Evolutionary conservation across 2,888 invertebrate genomes (phyloP).

Genomic region (Kuschelorhynchus macadamiae): DNA sequence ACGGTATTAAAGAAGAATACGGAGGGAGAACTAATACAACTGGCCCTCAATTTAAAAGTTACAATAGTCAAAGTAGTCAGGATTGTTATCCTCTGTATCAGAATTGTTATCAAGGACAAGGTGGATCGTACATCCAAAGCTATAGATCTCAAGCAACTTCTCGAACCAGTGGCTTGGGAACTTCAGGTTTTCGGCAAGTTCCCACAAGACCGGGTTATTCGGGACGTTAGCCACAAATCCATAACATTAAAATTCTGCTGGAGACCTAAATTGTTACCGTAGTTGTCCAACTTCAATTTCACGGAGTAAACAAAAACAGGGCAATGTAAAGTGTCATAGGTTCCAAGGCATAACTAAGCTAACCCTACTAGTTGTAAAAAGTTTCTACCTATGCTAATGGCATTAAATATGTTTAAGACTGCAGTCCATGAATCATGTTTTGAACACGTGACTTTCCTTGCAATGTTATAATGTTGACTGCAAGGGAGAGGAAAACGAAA

Average conservation of each 20-base stretch:
- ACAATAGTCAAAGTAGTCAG: background rate
- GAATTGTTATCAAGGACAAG: constrained; percentile 14
- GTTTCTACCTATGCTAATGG: constrained; percentile 76
- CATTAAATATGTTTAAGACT: constrained; percentile 72
- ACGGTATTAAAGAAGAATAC: constrained; percentile 41
- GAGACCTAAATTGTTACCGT: constrained; percentile 50
- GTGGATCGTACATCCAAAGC: background rate
- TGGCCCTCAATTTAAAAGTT: background rate
- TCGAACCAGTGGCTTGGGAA: background rate
- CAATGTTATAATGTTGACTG: constrained; percentile 74
- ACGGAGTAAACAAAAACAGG: background rate
- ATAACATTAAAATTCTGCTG: constrained; percentile 39
- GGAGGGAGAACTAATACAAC: constrained; percentile 30
- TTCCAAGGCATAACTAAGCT: constrained; percentile 72
- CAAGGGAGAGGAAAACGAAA: constrained; percentile 38
- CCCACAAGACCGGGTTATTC: background rate
- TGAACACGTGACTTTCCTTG: constrained; percentile 75
- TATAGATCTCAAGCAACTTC: background rate
- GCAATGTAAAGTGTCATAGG: constrained; percentile 67
- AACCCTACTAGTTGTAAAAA: constrained; percentile 76
- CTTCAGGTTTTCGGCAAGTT: background rate
- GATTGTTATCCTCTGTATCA: background rate
- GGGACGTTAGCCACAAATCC: background rate
- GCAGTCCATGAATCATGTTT: constrained; percentile 77
- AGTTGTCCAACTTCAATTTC: background rate